Percentiles rank a stretch among this genome's conserved stretches.
These are phyloP conservation scores for Rhea americana DNA, from an alignment of 2,113 vertebrate species.

Conservation along the genomic window DNA sequence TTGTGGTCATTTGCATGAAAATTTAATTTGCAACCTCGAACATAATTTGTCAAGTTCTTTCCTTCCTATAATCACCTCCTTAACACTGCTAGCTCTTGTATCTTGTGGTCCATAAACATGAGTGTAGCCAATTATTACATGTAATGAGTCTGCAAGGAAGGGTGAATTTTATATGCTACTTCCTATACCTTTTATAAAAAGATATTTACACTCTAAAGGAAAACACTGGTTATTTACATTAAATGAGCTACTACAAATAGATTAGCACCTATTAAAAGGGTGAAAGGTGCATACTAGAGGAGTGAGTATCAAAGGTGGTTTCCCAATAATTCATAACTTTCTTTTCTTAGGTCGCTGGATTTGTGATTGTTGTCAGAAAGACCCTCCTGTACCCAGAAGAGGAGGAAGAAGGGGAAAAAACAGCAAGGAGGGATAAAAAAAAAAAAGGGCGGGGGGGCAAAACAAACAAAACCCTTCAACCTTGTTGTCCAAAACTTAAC, in stretches of 20 bases:
- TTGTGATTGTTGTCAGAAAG: constrained; percentile 93
- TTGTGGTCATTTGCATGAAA: background rate
- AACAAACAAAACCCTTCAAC: background rate
- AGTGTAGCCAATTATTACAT: background rate
- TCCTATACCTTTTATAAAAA: background rate
- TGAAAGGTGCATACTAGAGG: background rate
- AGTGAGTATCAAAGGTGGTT: constrained; percentile 10
- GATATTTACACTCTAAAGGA: background rate
- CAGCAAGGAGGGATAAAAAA: constrained; percentile 82
- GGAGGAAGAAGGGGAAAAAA: constrained; percentile 88
- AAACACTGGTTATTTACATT: background rate
- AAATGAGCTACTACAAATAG: background rate
- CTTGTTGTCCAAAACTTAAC: constrained; percentile 43
- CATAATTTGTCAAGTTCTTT: background rate
- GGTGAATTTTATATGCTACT: background rate
- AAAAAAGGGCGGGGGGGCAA: too few relatives aligned
- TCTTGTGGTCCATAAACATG: background rate
- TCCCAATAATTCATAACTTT: constrained; percentile 59
- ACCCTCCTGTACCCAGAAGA: constrained; percentile 86
- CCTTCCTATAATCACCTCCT: background rate
- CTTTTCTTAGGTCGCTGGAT: constrained; percentile 91
- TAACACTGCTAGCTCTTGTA: background rate
- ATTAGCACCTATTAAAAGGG: background rate
- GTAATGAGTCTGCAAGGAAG: background rate
- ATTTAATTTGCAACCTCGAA: accelerated